Base-by-base conservation (phyloP, 2,888 invertebrate genomes). In the Campaea margaritaria region DNA sequence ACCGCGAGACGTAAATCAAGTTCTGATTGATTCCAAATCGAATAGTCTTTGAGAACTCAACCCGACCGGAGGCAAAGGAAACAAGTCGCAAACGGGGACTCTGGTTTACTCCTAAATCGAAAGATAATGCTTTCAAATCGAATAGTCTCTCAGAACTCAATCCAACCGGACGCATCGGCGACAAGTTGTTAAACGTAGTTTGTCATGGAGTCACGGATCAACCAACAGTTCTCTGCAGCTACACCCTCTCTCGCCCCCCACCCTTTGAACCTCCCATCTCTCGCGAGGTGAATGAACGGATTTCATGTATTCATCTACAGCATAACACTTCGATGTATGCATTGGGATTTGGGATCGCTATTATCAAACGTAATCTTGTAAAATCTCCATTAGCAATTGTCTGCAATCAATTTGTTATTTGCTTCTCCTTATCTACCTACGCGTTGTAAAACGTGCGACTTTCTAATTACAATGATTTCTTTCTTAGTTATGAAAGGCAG, bases 271-370 rank as follows among this genome's bases (percentile, higher is more conserved):
- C 66, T 47, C 44, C 67, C 60, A 70, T 69, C 77, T 69, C 77
- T 74, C 71, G 64, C 66, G 81, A 84, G 85, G 86, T 85, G 83
- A 86, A 86, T 74, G 85, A 84, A 85, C 85, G 73, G 75, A 78
- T 81, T 79, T 81, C 73, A 21, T 21, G n/a, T 21, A 21, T 21
- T 21, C 21, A 21, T 21, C 21, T 2, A 21, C 5, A 5, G 5
- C n/a, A 3, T 5, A 2, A 21, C 21, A 21, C 3, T 21, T 3
- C 21, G 21, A 21, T 3, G 21, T 5, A 5, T 21, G 21, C 81
- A 78, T 79, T 81, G 79, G 74, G 76, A 75, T 78, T 78, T 77
- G 73, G 69, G 66, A 70, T 43, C 50, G 51, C 55, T 55, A 55
- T 60, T 48, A 56, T 54, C 39, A 34, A 21, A 47, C 13, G 39